Conservation (phyloP, 2,888 invertebrate species). For the Pterostichus madidus region DNA sequence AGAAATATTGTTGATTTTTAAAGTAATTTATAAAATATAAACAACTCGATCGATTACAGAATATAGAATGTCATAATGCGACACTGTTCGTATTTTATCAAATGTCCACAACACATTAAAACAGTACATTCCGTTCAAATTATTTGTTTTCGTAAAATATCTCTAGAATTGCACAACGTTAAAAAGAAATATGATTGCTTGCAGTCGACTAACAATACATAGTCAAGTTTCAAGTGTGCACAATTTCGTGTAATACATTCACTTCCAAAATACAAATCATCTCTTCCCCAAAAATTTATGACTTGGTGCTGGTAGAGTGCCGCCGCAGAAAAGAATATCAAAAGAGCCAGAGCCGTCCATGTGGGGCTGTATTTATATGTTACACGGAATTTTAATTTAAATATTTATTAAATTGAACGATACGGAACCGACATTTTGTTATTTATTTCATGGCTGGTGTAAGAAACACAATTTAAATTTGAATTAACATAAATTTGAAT, state of each 20-base stretch:
- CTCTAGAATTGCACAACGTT: slow-evolving; percentile 16
- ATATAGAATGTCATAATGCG: too few species aligned
- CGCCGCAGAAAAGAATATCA: slow-evolving; percentile 36
- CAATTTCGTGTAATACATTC: slow-evolving; percentile 60
- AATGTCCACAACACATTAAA: slow-evolving; percentile 45
- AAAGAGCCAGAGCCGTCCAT: slow-evolving; percentile 29
- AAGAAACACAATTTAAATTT: slow-evolving; percentile 52
- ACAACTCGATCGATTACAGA: too few species aligned
- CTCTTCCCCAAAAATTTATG: slow-evolving; percentile 56
- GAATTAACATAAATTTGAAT: slow-evolving; percentile 52
- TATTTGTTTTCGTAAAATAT: slow-evolving; percentile 50
- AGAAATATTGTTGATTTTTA: too few species aligned
- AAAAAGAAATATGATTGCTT: slow-evolving; percentile 58
- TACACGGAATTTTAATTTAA: slow-evolving; percentile 16
- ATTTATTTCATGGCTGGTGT: slow-evolving; percentile 46
- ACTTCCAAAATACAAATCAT: slow-evolving; percentile 63
- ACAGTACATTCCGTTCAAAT: slow-evolving; percentile 40
- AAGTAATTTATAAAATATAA: too few species aligned
- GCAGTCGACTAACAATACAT: slow-evolving; percentile 50
- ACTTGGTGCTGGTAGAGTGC: slow-evolving; percentile 55
- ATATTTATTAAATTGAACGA: slow-evolving; percentile 54
- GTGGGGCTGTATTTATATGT: slow-evolving; percentile 24
- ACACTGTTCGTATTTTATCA: not conserved
- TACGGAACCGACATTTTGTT: slow-evolving; percentile 40
- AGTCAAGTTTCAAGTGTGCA: slow-evolving; percentile 56